Evolutionary conservation across 2,797 vertebrate species (phyloP), one percentile per base, ranked within the genome.

Genomic region (Huso huso): DNA sequence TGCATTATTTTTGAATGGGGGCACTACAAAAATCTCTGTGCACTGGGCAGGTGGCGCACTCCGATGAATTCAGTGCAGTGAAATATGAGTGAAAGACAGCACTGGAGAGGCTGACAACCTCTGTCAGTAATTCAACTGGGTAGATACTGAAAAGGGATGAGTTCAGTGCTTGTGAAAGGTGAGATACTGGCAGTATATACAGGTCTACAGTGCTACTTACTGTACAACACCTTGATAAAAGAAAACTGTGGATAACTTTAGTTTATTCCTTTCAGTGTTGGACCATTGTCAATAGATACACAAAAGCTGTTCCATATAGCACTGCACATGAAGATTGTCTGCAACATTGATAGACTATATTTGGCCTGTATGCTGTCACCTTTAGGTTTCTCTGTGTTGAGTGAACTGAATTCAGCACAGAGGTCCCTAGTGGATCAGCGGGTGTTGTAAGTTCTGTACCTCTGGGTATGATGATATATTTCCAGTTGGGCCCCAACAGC

Each of bases 301-400:
- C 64, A 74, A 81, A 72, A 51, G 55, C 64, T 66, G 11, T 13
- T 58, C 48, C 55, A 50, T 50, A 63, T 63, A 65, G 68, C 51
- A 61, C 12, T 58, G 55, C 55, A 62, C 48, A 62, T 10, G 59
- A 52, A 67, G 58, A 23, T 55, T 23, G 51, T 51, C 58, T 4
- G 6, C 59, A 18, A 69, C 12, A 68, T n/a, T n/a, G 57, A 74
- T 79, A 81, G 80, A 86, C 89, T 90, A 90, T 87, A 90, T 89
- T 87, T 88, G 88, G 89, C 68, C 0, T 52, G 7, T 83, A 69
- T 69, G 81, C 86, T 89, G 88, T 88, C 86, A 75, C 86, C 84
- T 88, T 83, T 82, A 80, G 15, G 81, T 87, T 86, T 85, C 74
- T 71, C 83, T 79, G 81, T 77, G 80, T 73, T 82, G 81, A 85